Conservation (phyloP, 2,888 invertebrate species). For the Parnassius orleans region DNA sequence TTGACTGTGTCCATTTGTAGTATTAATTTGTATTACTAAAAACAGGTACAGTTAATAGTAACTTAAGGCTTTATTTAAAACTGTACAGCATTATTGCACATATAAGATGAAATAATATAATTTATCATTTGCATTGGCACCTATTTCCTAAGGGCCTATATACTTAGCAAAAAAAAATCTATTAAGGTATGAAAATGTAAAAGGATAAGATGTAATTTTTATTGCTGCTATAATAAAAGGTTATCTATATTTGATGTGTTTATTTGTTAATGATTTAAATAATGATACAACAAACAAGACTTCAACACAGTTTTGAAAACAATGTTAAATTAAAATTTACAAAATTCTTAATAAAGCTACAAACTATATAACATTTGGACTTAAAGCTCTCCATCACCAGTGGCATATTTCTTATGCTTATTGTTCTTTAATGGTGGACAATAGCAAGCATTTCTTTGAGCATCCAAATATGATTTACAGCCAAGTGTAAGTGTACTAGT, state of each 20-base stretch:
- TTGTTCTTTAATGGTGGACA: conserved; percentile 81
- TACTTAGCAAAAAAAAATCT: conserved; percentile 67
- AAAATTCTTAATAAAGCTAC: neutral
- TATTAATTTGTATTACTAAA: conserved; percentile 50
- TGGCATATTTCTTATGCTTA: conserved; percentile 72
- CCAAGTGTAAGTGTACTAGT: conserved; percentile 92
- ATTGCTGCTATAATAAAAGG: conserved; percentile 64
- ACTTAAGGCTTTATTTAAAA: conserved; percentile 9
- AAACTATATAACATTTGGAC: neutral
- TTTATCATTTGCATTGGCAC: conserved; percentile 40
- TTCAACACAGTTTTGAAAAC: too few species aligned
- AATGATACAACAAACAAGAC: too few species aligned
- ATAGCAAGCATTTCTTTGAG: conserved; percentile 91
- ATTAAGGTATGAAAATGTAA: conserved; percentile 60
- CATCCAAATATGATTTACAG: conserved; percentile 91
- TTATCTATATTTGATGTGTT: conserved; percentile 29
- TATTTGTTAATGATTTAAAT: conserved; percentile 21
- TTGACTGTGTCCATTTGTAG: conserved; percentile 67
- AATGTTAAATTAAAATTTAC: neutral
- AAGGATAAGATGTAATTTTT: conserved; percentile 66
- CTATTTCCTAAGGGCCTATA: conserved; percentile 58
- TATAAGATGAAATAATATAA: conserved; percentile 34
- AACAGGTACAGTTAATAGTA: conserved; percentile 16
- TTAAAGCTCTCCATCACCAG: conserved; percentile 63
- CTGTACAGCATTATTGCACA: conserved; percentile 22